Evolutionary conservation across 2,797 vertebrate species (phyloP).

Genomic region (Etheostoma nigrum): DNA sequence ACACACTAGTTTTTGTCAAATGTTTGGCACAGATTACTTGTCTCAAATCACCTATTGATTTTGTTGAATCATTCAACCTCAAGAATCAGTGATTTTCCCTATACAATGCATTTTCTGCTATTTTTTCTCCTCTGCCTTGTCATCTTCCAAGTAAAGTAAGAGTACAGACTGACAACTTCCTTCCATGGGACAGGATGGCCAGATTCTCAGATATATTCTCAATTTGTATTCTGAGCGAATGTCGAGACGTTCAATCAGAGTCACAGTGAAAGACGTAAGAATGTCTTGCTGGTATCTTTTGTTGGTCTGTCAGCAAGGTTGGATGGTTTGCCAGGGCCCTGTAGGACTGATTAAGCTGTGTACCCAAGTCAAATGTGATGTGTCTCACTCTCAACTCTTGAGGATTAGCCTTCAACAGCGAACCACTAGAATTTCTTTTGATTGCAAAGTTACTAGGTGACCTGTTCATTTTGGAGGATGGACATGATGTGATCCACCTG

Average conservation of each 20-base stretch:
- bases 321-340: not conserved
- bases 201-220: conserved; percentile 6
- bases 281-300: conserved; percentile 14
- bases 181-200: not conserved
- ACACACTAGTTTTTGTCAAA: not conserved
- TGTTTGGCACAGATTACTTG: conserved; percentile 1
- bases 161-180: conserved; percentile 1
- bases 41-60: conserved; percentile 24
- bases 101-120: not conserved
- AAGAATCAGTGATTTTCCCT: not conserved
- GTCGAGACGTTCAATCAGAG: not conserved
- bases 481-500: not conserved
- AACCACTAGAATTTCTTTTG: not conserved
- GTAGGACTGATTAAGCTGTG: not conserved
- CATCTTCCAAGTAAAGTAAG: not conserved
- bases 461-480: not conserved
- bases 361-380: not conserved
- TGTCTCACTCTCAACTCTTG: conserved; percentile 1
- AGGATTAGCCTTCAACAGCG: not conserved
- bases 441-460: not conserved
- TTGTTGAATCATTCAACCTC: not conserved
- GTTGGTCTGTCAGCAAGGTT: not conserved
- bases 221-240: conserved; percentile 20
- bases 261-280: conserved; percentile 5
- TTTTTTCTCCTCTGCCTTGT: conserved; percentile 7